Conservation (phyloP, 2,888 invertebrate species). For the Drosophila mulleri region DNA sequence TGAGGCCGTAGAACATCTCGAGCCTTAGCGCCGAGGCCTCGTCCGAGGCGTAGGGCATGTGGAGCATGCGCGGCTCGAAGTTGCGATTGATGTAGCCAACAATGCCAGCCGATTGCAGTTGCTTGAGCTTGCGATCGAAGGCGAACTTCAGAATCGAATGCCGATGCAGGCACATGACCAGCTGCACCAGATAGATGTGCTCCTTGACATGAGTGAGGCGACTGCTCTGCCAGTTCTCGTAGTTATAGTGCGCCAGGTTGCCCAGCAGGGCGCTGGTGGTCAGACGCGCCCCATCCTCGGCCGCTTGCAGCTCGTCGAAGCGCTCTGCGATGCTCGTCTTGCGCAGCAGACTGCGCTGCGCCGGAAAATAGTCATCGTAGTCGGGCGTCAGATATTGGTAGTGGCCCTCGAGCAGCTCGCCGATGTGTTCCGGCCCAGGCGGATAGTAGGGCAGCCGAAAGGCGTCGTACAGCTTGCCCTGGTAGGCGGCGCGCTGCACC, state of each 20-base stretch:
- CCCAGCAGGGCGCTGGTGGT: constrained; percentile 59
- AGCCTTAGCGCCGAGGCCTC: constrained; percentile 28
- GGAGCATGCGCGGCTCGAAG: constrained; percentile 29
- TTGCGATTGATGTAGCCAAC: constrained; percentile 36
- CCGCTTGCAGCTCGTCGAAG: constrained; percentile 43
- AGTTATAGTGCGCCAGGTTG: constrained; percentile 67
- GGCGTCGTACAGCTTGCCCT: constrained; percentile 81
- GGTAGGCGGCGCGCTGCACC: constrained; percentile 82
- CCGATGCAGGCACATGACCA: constrained; percentile 70
- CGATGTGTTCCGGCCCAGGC: constrained; percentile 59
- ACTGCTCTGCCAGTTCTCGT: constrained; percentile 48
- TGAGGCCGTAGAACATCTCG: constrained; percentile 51
- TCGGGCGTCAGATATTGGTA: constrained; percentile 50
- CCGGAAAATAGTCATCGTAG: constrained; percentile 64
- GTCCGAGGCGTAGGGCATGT: neutral
- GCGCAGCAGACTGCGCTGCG: constrained; percentile 48
- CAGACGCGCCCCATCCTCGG: neutral
- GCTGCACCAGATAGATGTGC: constrained; percentile 64
- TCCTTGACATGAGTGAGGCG: constrained; percentile 68
- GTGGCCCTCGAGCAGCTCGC: constrained; percentile 49
- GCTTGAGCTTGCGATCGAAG: constrained; percentile 71
- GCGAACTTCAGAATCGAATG: constrained; percentile 64
- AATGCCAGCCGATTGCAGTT: constrained; percentile 71
- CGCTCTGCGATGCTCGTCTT: constrained; percentile 15
- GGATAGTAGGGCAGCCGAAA: constrained; percentile 66